Base-by-base conservation (phyloP, 1,140 invertebrate genomes). In the Eumeta japonica region DNA sequence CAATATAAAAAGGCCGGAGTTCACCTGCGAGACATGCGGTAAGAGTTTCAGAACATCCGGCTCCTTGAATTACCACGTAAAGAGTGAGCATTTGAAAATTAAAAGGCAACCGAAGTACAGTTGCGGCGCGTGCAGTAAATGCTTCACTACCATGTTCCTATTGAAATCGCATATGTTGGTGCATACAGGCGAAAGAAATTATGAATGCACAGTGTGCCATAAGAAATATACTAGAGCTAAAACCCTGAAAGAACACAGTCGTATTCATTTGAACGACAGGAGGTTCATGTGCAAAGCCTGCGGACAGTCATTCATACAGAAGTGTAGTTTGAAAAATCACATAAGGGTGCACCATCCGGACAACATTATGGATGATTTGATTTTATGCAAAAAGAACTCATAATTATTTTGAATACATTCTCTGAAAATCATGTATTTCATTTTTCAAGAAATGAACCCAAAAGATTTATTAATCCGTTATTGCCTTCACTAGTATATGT, bases 181-280 rank as follows among this genome's bases (percentile, higher is more conserved):
- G 18, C 80, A 82, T 52, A 84, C 83, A 1, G 85, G 87, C 1
- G 84, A 87, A 46, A 81, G 85, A 33, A 88, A 87, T 13, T 86
- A 88, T 51, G 81, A 85, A 43, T 79, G 78, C 46, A 78, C 80
- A 3, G 64, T 81, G 11, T 90, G 88, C 54, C 78, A 79, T 2
- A 81, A 81, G 39, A 75, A 58, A 58, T 84, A 72, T 56, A 80
- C 67, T 1, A 61, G 63, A 11, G 61, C 66, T 35, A 66, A 66
- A 10, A 60, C 70, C 13, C 55, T 76, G 15, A 66, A 74, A 13
- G 58, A 61, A 10, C 75, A 77, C 31, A 36, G 63, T 1, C 73
- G 73, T 39, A 74, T 78, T 30, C 80, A 83, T 56, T 57, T 3
- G 49, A 57, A 2, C 62, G 72, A 29, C 51, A 49, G 34, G 29